Conservation (phyloP, 2,888 invertebrate genomes). For the Alcis repandata region DNA sequence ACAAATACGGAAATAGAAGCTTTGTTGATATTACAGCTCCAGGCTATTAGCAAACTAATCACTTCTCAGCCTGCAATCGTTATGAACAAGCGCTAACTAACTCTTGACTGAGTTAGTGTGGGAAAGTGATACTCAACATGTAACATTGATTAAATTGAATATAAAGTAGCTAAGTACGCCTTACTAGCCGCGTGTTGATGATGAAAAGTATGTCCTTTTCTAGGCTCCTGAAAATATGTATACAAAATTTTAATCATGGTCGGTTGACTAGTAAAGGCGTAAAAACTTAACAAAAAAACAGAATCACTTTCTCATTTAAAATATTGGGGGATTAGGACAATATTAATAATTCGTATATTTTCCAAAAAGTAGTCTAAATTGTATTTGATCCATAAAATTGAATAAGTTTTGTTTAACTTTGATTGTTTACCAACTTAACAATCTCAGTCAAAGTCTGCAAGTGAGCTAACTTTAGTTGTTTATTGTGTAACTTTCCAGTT, state of each 20-base stretch:
- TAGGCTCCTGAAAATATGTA: too few relatives aligned
- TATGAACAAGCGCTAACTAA: neutral
- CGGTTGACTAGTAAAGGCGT: too few relatives aligned
- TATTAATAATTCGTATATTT: too few relatives aligned
- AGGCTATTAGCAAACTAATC: constrained; percentile 6
- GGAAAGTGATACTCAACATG: too few relatives aligned
- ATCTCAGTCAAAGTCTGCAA: constrained; percentile 13
- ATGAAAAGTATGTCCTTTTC: too few relatives aligned
- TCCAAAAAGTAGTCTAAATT: neutral
- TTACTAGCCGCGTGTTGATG: too few relatives aligned
- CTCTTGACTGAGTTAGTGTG: neutral
- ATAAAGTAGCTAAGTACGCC: too few relatives aligned
- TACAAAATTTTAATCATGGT: too few relatives aligned
- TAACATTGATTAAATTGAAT: too few relatives aligned
- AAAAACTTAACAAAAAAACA: too few relatives aligned
- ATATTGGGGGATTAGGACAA: too few relatives aligned
- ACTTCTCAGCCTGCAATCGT: neutral
- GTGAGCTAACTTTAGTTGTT: constrained; percentile 17
- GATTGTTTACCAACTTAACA: constrained; percentile 23
- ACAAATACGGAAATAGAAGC: constrained; percentile 46
- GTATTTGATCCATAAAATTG: constrained; percentile 14
- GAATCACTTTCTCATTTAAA: too few relatives aligned
- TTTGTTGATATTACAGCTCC: constrained; percentile 46
- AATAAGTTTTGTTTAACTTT: constrained; percentile 23
- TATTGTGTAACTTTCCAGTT: constrained; percentile 20